Conservation (phyloP, 2,888 invertebrate genomes). For the Macrosoma leucophasiata region DNA sequence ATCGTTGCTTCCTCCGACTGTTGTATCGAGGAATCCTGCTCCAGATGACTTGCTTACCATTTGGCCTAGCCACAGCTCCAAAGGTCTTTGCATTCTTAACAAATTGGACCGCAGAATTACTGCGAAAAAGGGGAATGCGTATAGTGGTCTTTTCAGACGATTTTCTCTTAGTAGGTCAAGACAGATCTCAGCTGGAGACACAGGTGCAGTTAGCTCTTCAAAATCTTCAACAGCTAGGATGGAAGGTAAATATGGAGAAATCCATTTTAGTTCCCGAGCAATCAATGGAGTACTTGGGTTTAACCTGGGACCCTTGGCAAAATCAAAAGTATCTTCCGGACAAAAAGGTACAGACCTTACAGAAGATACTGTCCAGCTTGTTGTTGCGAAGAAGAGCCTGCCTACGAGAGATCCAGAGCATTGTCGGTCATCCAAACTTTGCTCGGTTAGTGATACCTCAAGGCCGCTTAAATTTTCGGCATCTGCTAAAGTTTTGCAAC, state of each 20-base stretch:
- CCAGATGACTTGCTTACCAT: conserved; percentile 30
- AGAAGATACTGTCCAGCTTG: too few relatives aligned
- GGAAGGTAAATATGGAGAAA: conserved; percentile 13
- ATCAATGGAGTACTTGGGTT: conserved; percentile 8
- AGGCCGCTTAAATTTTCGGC: conserved; percentile 15
- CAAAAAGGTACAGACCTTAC: too few relatives aligned
- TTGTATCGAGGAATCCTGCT: conserved; percentile 22
- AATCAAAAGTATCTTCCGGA: too few relatives aligned
- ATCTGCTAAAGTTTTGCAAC: conserved; percentile 1
- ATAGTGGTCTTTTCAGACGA: conserved; percentile 19
- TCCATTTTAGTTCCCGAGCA: conserved; percentile 4
- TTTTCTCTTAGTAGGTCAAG: conserved; percentile 14
- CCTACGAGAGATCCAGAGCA: conserved; percentile 4
- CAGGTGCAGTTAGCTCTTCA: conserved; percentile 3
- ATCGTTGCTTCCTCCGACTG: conserved; percentile 24
- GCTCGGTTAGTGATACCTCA: conserved; percentile 10
- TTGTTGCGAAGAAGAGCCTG: too few relatives aligned
- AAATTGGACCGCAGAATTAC: conserved; percentile 27
- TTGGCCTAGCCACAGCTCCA: conserved; percentile 28
- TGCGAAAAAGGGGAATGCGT: conserved; percentile 12
- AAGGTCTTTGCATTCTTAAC: conserved; percentile 25
- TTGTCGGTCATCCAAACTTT: conserved; percentile 15
- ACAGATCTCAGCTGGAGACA: neutral
- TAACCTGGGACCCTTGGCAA: too few relatives aligned
- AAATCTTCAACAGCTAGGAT: conserved; percentile 9